Evolutionary conservation across 2,888 invertebrate species (phyloP).

Genomic region (Parascotia fuliginaria): DNA sequence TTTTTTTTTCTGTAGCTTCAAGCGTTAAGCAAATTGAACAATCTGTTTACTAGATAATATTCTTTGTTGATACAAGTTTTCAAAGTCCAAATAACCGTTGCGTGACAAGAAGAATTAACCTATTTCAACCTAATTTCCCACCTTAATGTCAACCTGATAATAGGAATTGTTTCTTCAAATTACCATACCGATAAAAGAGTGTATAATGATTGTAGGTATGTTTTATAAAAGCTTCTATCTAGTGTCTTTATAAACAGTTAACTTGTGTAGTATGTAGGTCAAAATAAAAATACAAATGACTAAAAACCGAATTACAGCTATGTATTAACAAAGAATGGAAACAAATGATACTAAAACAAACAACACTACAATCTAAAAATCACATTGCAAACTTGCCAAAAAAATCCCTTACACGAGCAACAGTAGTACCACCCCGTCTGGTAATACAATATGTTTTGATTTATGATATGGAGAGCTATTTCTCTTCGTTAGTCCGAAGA

Average conservation of each 20-base stretch:
- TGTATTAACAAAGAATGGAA: too few species aligned
- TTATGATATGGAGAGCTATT: conserved; percentile 70
- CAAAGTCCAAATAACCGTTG: not conserved
- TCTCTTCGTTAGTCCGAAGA: conserved; percentile 69
- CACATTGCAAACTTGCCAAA: not conserved
- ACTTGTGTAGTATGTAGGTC: too few species aligned
- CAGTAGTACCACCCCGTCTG: conserved; percentile 46
- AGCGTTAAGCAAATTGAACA: not conserved
- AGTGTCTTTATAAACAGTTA: too few species aligned
- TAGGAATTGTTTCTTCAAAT: not conserved
- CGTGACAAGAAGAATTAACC: conserved; percentile 1
- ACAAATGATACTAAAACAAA: too few species aligned
- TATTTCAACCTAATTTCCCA: conserved; percentile 2
- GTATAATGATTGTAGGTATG: too few species aligned
- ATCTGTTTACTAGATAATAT: not conserved
- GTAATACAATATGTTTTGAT: conserved; percentile 73
- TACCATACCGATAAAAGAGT: not conserved
- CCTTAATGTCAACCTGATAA: not conserved
- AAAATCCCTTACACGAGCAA: conserved; percentile 15
- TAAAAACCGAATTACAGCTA: too few species aligned
- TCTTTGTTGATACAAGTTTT: not conserved
- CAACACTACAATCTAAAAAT: not conserved
- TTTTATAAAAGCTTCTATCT: too few species aligned
- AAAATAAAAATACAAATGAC: too few species aligned
- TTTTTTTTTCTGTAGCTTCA: too few species aligned